Percentiles rank a stretch among this genome's conserved stretches.
phyloP scores from a whole-genome alignment of 2,888 invertebrate genomes.

The Chymomyza fuscimana region DNA sequence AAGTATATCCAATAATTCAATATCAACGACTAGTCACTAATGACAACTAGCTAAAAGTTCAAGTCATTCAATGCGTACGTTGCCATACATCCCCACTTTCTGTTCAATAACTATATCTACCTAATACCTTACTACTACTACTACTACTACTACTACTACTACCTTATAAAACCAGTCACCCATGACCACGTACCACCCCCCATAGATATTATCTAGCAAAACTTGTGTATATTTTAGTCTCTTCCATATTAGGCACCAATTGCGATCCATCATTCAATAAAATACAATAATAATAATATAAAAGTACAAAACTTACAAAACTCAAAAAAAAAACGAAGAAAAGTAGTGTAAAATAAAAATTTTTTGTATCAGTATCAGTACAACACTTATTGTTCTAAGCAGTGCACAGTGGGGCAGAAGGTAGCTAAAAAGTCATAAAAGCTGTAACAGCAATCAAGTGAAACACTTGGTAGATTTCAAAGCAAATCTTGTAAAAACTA shows the following conservation, averaged over 20 bases:
- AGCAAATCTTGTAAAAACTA: too few species aligned
- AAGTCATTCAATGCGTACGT: slow-evolving; percentile 26
- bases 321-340: not conserved
- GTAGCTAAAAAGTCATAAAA: not conserved
- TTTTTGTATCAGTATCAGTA: not conserved
- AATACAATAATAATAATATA: not conserved
- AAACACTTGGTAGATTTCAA: too few species aligned
- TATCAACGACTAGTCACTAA: not conserved
- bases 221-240: slow-evolving; percentile 1
- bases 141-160: slow-evolving; percentile 8
- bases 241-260: slow-evolving; percentile 12
- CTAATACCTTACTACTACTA: not conserved
- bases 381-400: not conserved
- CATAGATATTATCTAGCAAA: not conserved
- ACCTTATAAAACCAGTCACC: not conserved
- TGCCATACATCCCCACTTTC: slow-evolving; percentile 17
- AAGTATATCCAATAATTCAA: slow-evolving; percentile 15
- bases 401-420: not conserved
- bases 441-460: too few species aligned
- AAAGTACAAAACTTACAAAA: not conserved
- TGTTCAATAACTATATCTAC: slow-evolving; percentile 5
- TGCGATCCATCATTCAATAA: slow-evolving; percentile 14
- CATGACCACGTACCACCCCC: slow-evolving; percentile 14
- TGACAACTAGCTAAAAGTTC: slow-evolving; percentile 38
- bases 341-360: not conserved